Evolutionary conservation across 2,113 vertebrate genomes (phyloP).

Genomic region (Asarcornis scutulata): DNA sequence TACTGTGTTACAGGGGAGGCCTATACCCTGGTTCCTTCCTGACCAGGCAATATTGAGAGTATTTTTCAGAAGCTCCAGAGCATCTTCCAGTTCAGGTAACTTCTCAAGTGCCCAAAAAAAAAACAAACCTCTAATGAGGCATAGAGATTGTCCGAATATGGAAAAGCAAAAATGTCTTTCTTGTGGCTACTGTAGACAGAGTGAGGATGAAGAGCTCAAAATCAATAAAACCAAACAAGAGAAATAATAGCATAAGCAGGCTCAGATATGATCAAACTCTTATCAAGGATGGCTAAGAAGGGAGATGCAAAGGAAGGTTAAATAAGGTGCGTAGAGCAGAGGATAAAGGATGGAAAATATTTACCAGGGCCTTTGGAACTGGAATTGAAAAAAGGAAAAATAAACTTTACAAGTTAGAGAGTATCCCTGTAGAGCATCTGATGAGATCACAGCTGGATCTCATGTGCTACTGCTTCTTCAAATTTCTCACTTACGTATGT

Average conservation of each 20-base stretch:
- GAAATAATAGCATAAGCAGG: neutral
- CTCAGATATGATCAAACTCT: neutral
- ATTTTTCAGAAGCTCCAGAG: neutral
- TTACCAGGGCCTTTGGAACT: neutral
- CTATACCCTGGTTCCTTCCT: neutral
- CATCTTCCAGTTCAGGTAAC: neutral
- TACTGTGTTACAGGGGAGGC: neutral
- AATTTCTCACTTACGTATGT: neutral
- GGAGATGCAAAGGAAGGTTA: neutral
- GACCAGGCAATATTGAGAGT: neutral
- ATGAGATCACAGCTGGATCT: slow-evolving; percentile 25
- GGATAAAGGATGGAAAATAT: neutral
- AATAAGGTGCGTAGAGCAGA: neutral
- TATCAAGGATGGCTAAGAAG: neutral
- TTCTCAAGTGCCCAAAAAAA: neutral
- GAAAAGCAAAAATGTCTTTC: neutral
- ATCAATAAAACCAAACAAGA: neutral
- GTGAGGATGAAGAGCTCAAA: neutral
- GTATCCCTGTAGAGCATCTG: neutral
- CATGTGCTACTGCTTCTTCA: neutral
- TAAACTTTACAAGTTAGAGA: neutral
- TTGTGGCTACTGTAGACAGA: neutral
- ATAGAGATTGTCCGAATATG: neutral
- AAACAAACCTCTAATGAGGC: neutral
- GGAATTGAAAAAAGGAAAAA: neutral